Conservation (phyloP, 2,888 invertebrate genomes). For the Sarcophaga rosellei region DNA sequence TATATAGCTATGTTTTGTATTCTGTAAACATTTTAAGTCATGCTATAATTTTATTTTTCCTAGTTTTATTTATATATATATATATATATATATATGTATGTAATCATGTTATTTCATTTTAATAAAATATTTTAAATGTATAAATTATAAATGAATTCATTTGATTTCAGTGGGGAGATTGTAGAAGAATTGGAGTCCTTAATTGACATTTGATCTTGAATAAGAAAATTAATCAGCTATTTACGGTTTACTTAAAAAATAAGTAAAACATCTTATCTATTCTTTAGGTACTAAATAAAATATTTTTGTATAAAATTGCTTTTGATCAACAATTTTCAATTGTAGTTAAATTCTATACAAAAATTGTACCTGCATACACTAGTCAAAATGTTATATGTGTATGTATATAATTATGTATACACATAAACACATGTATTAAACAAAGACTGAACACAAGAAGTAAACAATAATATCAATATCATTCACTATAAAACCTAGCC, state of each 20-base stretch:
- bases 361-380: too few species aligned
- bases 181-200: slow-evolving; percentile 10
- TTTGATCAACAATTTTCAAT: too few species aligned
- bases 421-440: not conserved
- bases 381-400: slow-evolving; percentile 3
- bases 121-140: slow-evolving; percentile 6
- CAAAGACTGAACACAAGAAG: slow-evolving; percentile 36
- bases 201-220: slow-evolving; percentile 47
- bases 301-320: not conserved
- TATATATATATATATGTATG: not conserved
- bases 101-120: not conserved
- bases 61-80: not conserved
- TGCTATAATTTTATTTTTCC: slow-evolving; percentile 7
- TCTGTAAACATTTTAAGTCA: slow-evolving; percentile 40
- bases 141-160: slow-evolving; percentile 14
- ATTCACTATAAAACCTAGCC: slow-evolving; percentile 26
- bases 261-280: not conserved
- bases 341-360: too few species aligned
- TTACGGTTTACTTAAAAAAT: not conserved
- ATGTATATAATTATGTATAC: not conserved
- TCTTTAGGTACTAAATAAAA: not conserved
- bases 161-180: slow-evolving; percentile 17
- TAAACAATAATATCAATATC: slow-evolving; percentile 1
- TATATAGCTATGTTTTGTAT: slow-evolving; percentile 2
- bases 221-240: slow-evolving; percentile 2